Base-by-base conservation (phyloP, 1,140 invertebrate genomes). In the Akabosia matsudoensis region DNA sequence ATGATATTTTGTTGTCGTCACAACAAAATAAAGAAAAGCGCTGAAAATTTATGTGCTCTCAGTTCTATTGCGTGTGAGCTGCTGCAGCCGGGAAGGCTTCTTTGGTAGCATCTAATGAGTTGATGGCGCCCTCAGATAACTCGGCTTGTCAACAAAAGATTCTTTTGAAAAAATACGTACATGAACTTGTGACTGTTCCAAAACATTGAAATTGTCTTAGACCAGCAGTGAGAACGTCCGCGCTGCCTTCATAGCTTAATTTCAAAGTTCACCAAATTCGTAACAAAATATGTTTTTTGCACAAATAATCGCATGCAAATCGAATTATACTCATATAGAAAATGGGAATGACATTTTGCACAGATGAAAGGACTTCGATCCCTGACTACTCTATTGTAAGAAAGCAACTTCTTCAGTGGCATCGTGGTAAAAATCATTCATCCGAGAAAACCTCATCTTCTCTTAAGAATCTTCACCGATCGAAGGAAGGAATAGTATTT, bases 71-170 rank as follows among this genome's bases (percentile, higher is more conserved):
- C 31, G n/a, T 67, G 31, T 13, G 61, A 30, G 28, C 31, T 30
- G 61, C 28, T 67, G 26, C 61, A 67, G 24, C 54, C 22, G 54
- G 54, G 54, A 7, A 3, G 24, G 54, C 79, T 77, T 78, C 76
- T 76, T 37, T 76, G 73, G 77, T 77, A 64, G 79, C 79, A 74
- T 79, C 77, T 81, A 81, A 81, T 81, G 79, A 81, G 79, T 54
- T 76, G 79, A 81, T 81, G 79, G 79, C 79, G 79, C 79, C 79
- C 77, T 71, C n/a, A 52, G 79, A 81, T 81, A 81, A 73, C n/a
- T 31, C 73, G 54, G 10, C 45, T 75, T 76, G 78, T 76, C 78
- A 73, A 79, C 78, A 79, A 79, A 79, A 70, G 75, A 76, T 28
- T 31, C 61, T 67, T 67, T 67, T 28, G 7, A 67, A 45, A 45